Percentiles rank a stretch among this genome's conserved stretches.
These are phyloP conservation scores for Agrilus mali DNA, from an alignment of 2,888 invertebrate species.

Conservation along the genomic window DNA sequence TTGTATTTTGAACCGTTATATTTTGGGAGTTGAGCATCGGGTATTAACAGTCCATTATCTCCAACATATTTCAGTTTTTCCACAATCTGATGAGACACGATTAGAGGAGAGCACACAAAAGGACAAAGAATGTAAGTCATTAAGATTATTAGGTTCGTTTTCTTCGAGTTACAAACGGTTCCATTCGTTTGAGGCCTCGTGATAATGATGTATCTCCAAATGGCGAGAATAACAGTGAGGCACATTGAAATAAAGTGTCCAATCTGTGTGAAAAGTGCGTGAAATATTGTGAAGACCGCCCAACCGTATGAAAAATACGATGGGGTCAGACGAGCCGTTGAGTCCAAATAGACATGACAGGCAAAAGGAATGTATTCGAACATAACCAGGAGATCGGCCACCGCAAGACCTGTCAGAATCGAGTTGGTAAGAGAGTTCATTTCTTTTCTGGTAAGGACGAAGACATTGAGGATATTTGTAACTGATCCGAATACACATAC, in stretches of 20 bases:
- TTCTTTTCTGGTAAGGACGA: conserved; percentile 76
- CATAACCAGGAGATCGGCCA: conserved; percentile 90
- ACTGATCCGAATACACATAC: conserved; percentile 85
- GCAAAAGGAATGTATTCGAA: conserved; percentile 87
- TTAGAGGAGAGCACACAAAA: conserved; percentile 71
- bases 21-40: conserved; percentile 17
- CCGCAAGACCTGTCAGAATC: conserved; percentile 79
- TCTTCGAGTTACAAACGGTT: conserved; percentile 68
- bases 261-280: conserved; percentile 80
- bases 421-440: conserved; percentile 88
- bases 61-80: conserved; percentile 41
- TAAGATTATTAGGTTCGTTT: conserved; percentile 63
- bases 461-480: conserved; percentile 84
- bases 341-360: conserved; percentile 63
- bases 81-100: conserved; percentile 63
- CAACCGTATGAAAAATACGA: conserved; percentile 55
- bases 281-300: conserved; percentile 78
- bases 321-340: conserved; percentile 38
- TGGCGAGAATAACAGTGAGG: conserved; percentile 82
- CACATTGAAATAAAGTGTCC: conserved; percentile 87
- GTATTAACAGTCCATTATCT: conserved; percentile 34
- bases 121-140: conserved; percentile 74
- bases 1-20: conserved; percentile 19
- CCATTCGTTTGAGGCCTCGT: conserved; percentile 71
- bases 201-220: conserved; percentile 84